phyloP scores from a whole-genome alignment of 2,113 vertebrate genomes.

The Oreocharis arfaki region DNA sequence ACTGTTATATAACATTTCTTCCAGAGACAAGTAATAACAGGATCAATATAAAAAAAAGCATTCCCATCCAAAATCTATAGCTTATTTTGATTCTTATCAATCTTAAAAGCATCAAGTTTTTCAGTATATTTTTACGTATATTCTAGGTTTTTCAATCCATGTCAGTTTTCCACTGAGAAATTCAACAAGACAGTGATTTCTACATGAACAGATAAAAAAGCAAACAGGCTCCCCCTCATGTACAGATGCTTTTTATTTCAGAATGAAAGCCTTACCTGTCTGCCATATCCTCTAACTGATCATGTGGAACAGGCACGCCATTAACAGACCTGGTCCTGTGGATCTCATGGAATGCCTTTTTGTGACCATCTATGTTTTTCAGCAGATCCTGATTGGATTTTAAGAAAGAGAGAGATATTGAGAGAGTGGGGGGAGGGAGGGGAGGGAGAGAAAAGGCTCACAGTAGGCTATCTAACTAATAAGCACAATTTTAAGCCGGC shows the following conservation, averaged over 20 bases:
- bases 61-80: background rate
- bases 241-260: background rate
- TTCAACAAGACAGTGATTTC: background rate
- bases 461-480: constrained; percentile 59
- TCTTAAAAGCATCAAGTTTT: background rate
- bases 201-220: background rate
- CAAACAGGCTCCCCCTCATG: background rate
- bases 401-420: background rate
- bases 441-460: constrained; percentile 36
- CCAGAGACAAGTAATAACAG: constrained; percentile 50
- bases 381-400: constrained; percentile 84
- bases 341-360: constrained; percentile 93
- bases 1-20: constrained; percentile 71
- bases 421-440: background rate
- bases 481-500: constrained; percentile 63
- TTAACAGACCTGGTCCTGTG: constrained; percentile 89
- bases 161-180: background rate
- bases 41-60: constrained; percentile 18
- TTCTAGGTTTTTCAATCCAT: background rate
- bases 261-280: constrained; percentile 80
- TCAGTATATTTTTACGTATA: background rate
- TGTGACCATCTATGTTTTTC: constrained; percentile 88
- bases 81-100: background rate
- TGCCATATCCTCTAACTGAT: constrained; percentile 96
- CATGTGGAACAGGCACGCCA: constrained; percentile 89